Evolutionary conservation across 2,797 vertebrate genomes (phyloP).

Genomic region (Catamblyrhynchus diadema): DNA sequence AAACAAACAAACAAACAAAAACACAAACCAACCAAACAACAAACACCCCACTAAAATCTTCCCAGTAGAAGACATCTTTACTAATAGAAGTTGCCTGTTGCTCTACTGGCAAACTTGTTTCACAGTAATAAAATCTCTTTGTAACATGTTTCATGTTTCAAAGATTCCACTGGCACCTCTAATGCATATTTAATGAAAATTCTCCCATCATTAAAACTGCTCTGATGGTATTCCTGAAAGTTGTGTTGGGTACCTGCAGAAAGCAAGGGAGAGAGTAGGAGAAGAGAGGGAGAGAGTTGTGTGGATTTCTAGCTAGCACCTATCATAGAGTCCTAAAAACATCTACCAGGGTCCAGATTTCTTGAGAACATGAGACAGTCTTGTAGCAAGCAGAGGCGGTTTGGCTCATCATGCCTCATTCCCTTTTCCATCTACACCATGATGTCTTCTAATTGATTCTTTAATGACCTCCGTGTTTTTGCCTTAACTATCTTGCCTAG

Average conservation of each 20-base stretch:
- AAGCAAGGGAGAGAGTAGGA: background rate
- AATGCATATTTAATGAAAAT: background rate
- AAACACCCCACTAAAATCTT: background rate
- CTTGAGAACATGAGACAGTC: background rate
- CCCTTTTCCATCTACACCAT: slow-evolving; percentile 41
- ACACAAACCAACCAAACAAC: background rate
- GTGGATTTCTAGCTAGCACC: background rate
- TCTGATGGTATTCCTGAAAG: background rate
- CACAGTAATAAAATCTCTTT: background rate
- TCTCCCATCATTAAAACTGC: background rate
- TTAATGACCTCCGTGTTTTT: slow-evolving; percentile 66
- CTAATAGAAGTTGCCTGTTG: background rate
- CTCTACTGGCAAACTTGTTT: background rate
- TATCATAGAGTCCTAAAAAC: background rate
- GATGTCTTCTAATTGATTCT: slow-evolving; percentile 68
- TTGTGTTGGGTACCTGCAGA: background rate
- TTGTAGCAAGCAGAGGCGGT: background rate
- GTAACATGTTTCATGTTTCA: background rate
- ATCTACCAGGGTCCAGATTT: background rate
- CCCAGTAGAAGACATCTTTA: background rate
- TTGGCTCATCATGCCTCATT: slow-evolving; percentile 19
- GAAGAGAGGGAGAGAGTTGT: background rate
- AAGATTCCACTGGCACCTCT: background rate
- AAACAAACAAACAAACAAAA: background rate
- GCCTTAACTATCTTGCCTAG: slow-evolving; percentile 67